Percentiles rank a stretch among this genome's conserved stretches.
Conservation (phyloP, 2,888 invertebrate species). For the Agrypnus murinus region DNA sequence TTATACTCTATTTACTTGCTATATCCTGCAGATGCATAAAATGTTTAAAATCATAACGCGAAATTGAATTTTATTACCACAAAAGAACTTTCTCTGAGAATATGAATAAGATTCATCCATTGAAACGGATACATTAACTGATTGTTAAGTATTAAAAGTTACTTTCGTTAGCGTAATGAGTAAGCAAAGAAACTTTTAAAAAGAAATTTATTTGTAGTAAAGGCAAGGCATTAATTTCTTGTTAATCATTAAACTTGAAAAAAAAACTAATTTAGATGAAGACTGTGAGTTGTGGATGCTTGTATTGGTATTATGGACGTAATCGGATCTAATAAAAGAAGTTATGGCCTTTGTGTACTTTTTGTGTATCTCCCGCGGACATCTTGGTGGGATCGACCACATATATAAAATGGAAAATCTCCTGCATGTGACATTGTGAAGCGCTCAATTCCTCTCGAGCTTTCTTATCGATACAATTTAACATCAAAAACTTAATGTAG, state of each 20-base stretch:
- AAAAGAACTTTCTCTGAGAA: too few species aligned
- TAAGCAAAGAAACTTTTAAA: too few species aligned
- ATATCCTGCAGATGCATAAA: too few species aligned
- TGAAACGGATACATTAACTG: too few species aligned
- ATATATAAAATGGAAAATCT: slow-evolving; percentile 64
- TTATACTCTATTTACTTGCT: too few species aligned
- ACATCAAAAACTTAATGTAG: slow-evolving; percentile 57
- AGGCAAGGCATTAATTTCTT: too few species aligned
- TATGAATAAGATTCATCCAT: too few species aligned
- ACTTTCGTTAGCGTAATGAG: too few species aligned
- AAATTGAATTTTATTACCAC: too few species aligned
- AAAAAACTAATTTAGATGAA: slow-evolving; percentile 37
- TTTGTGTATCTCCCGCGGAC: slow-evolving; percentile 56
- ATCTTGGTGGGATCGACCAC: slow-evolving; percentile 56
- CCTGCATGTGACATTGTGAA: slow-evolving; percentile 62
- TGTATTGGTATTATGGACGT: slow-evolving; percentile 46
- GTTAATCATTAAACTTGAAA: background rate
- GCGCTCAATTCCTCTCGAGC: slow-evolving; percentile 59
- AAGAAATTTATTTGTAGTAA: too few species aligned
- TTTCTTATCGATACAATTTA: slow-evolving; percentile 62
- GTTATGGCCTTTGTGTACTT: slow-evolving; percentile 51
- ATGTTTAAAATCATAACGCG: too few species aligned
- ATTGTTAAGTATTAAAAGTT: too few species aligned
- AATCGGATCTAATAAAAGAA: slow-evolving; percentile 51
- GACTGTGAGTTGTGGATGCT: slow-evolving; percentile 21